Evolutionary conservation across 2,888 invertebrate genomes (phyloP).

Genomic region (Drosophila koepferae): DNA sequence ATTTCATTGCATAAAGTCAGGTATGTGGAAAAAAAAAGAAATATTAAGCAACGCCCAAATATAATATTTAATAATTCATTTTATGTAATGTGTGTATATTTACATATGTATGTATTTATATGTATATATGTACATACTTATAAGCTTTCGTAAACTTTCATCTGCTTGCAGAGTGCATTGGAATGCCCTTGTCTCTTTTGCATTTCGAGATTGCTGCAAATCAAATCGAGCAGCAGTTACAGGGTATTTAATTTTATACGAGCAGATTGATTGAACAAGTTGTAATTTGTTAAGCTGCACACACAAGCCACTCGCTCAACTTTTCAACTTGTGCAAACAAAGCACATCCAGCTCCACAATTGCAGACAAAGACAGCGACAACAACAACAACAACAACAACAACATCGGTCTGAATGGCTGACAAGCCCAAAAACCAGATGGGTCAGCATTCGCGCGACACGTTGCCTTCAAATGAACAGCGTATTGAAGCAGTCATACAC

Average conservation of each 20-base stretch:
- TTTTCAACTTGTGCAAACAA: constrained; percentile 47
- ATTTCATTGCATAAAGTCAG: no score
- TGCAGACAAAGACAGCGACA: constrained; percentile 37
- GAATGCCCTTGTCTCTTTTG: background rate
- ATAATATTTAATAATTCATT: no score
- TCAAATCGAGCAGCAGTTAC: background rate
- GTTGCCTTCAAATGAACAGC: constrained; percentile 33
- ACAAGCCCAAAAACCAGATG: constrained; percentile 58
- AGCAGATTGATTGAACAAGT: background rate
- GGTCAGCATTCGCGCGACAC: constrained; percentile 48
- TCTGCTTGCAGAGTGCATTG: background rate
- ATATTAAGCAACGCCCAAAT: no score
- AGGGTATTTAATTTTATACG: constrained; percentile 10
- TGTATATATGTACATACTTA: background rate
- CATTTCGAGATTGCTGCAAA: background rate
- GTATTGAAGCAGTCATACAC: constrained; percentile 6
- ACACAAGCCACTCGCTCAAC: constrained; percentile 17
- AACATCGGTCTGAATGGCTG: constrained; percentile 22
- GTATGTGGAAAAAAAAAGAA: no score
- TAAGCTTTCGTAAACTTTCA: background rate
- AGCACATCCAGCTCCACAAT: constrained; percentile 34
- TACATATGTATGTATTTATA: background rate
- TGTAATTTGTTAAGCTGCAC: constrained; percentile 8
- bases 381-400: constrained; percentile 10
- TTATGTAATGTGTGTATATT: no score